Evolutionary conservation across 1,140 invertebrate species (phyloP), one percentile per base, ranked within the genome.

Genomic region (Sitodiplosis mosellana): DNA sequence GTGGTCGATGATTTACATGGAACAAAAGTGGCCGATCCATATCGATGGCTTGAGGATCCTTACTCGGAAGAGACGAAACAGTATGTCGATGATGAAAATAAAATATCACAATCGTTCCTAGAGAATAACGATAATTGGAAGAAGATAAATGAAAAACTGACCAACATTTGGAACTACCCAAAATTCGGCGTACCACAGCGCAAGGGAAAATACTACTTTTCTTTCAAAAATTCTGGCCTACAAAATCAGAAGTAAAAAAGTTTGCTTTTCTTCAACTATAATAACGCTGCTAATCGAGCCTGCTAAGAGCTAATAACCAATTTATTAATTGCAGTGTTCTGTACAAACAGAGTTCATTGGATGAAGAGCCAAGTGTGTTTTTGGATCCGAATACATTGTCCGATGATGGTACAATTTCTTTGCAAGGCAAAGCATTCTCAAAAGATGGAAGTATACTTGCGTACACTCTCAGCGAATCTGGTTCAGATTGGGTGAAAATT

Each of bases 31-130:
- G 27, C 27, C 27, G 91, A 96, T 70, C 87, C 90, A 0, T 97
- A 96, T 63, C 76, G 89, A 38, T 96, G 89, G 88, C 61, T 97
- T 33, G 92, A 96, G 69, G 83, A 95, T 68, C 87, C 90, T 8
- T 86, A 95, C 61, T 73, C 80, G 6, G 76, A 83, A 54, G 87
- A 94, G 67, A 93, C 89, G 1, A 83, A 87, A 67, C 70, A 76
- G 42, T 96, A 91, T 73, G 85, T 95, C 34, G 79, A 90, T 49
- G 78, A 77, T 15, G 83, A 96, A 67, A 96, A 95, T 74, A 74
- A 75, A 12, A 69, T 96, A 12, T 87, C 87, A 6, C 64, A 71
- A 41, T 85, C 87, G 7, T 95, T 80, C 64, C 67, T 96, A 8
- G 69, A 84, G 49, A 67, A 73, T n/a, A 93, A 83, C 60, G 67